phyloP scores from a whole-genome alignment of 2,888 invertebrate species.

The Ormia ochracea region DNA sequence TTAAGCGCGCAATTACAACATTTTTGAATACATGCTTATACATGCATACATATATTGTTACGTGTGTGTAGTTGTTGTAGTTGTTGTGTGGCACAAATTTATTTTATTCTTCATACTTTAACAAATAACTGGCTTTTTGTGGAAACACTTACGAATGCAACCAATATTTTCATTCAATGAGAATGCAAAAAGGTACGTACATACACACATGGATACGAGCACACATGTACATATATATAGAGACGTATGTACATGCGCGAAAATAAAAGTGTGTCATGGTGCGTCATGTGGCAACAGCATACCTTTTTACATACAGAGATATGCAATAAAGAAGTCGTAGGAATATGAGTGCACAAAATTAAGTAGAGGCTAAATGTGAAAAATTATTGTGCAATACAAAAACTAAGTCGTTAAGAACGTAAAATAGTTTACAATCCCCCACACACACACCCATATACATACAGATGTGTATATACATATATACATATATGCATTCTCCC shows the following conservation, averaged over 20 bases:
- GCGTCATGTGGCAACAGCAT: slow-evolving; percentile 50
- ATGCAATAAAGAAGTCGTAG: slow-evolving; percentile 30
- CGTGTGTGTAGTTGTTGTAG: slow-evolving; percentile 25
- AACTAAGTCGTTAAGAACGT: background rate
- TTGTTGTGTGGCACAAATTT: slow-evolving; percentile 42
- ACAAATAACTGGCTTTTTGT: slow-evolving; percentile 47
- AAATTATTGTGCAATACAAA: background rate
- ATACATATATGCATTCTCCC: too few relatives aligned
- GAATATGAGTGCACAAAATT: slow-evolving; percentile 16
- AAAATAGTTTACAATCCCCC: slow-evolving; percentile 5
- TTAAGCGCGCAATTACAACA: slow-evolving; percentile 58
- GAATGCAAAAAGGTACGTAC: slow-evolving; percentile 35
- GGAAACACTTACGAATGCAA: slow-evolving; percentile 1
- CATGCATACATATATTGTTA: too few relatives aligned
- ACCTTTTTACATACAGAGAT: background rate
- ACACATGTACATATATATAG: too few relatives aligned
- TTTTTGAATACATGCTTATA: slow-evolving; percentile 51
- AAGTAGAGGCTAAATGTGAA: slow-evolving; percentile 13
- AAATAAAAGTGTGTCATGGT: slow-evolving; percentile 57
- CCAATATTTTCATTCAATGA: background rate
- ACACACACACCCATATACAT: too few relatives aligned
- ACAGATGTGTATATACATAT: too few relatives aligned
- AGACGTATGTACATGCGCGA: slow-evolving; percentile 26
- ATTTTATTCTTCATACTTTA: slow-evolving; percentile 31
- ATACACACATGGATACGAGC: too few relatives aligned